Conservation (phyloP, 1,140 invertebrate species). For the Orchestia grillus region DNA sequence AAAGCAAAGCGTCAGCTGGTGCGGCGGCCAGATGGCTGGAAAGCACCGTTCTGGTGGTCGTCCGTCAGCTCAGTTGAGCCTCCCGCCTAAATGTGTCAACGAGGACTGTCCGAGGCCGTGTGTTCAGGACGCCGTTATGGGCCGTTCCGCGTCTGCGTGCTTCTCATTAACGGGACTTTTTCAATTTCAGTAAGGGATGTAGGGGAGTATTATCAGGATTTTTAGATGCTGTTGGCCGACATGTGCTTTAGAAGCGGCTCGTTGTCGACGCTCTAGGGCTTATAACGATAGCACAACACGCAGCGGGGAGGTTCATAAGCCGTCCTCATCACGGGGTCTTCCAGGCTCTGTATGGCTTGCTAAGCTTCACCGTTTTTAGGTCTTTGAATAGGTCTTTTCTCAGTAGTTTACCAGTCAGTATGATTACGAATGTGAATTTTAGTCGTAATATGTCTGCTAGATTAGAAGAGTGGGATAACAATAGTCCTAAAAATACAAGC, state of each 20-base stretch:
- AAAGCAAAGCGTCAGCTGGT: slow-evolving; percentile 13
- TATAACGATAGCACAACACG: not conserved
- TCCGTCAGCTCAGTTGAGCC: not conserved
- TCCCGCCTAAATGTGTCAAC: slow-evolving; percentile 17
- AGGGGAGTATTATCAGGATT: not conserved
- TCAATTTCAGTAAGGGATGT: not conserved
- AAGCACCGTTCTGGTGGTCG: not conserved
- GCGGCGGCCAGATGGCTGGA: slow-evolving; percentile 14
- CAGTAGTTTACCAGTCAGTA: no score
- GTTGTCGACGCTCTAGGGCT: not conserved
- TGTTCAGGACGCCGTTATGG: not conserved
- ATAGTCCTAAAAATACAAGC: not conserved
- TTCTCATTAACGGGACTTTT: not conserved
- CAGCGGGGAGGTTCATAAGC: no score
- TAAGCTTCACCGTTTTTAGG: not conserved
- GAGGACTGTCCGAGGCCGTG: not conserved
- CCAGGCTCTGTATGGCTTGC: not conserved
- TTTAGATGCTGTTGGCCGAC: not conserved
- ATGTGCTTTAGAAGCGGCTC: not conserved
- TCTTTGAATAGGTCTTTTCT: not conserved
- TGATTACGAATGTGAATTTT: not conserved
- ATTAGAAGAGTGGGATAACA: not conserved
- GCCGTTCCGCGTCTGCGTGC: not conserved
- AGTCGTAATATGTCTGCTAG: no score
- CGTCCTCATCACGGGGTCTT: no score